Base-by-base conservation (phyloP, 2,113 vertebrate genomes). In the Stomatorhinus ivindoensis region DNA sequence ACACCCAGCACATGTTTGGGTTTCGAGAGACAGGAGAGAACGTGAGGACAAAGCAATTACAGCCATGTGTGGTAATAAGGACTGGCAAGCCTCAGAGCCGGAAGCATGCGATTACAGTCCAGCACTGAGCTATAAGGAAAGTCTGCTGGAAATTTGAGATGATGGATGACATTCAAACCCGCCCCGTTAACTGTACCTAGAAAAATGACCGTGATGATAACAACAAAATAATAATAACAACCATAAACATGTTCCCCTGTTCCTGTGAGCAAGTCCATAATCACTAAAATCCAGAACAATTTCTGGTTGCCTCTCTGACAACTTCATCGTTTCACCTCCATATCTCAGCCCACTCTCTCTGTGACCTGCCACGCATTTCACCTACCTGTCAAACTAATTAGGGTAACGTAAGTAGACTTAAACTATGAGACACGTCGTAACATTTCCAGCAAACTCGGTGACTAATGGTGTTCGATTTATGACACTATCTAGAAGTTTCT, bases 301-400 rank as follows among this genome's bases (percentile, higher is more conserved):
- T 80, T 42, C 73, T 42, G 73, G 13, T 42, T 15, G 17, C 73
- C 73, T 42, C 35, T 80, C 31, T 80, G 35, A 80, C 82, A 84
- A n/a, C 82, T 84, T 44, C 31, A 42, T 44, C 24, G 44, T 84
- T n/a, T 84, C 82, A 46, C 42, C 42, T 84, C 9, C 19, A 47
- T 84, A 47, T 47, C 44, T 84, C 82, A 84, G 9, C 21, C 82
- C 82, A 44, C 82, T 84, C 82, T n/a, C 2, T 84, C 82, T 84
- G 44, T 84, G 82, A 46, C 44, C 82, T 47, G 82, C 19, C 82
- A 84, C 10, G 82, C 19, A 80, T 80, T 80, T 80, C 73, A 80
- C 73, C 73, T 80, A 80, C 17, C 73, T 80, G 73, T 80, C 73
- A 84, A 47, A 84, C 82, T 47, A 84, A 84, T 47, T 84, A 46